Percentiles rank a stretch among this genome's conserved stretches.
These are phyloP conservation scores for Eucera pruinosa DNA, from an alignment of 2,888 invertebrate genomes.

Conservation along the genomic window DNA sequence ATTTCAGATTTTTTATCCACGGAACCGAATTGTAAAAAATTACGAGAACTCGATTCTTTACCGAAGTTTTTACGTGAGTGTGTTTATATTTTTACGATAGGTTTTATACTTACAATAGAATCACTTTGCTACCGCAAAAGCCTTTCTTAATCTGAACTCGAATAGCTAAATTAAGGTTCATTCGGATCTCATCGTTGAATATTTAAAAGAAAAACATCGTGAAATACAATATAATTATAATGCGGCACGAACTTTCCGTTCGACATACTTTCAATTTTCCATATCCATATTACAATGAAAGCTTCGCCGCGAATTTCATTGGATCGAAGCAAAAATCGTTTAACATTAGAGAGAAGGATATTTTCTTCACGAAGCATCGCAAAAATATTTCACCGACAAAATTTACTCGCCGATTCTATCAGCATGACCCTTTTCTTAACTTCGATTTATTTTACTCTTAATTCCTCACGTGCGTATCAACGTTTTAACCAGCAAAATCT, in stretches of 20 bases:
- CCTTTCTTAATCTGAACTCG: no score
- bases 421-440: neutral
- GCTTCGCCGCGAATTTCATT: conserved; percentile 1
- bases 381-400: neutral
- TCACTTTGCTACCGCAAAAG: no score
- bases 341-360: neutral
- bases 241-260: neutral
- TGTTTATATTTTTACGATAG: no score
- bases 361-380: neutral
- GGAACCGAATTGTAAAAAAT: no score
- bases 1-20: no score
- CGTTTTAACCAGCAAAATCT: neutral
- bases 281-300: neutral
- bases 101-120: no score
- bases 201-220: no score
- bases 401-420: conserved; percentile 6
- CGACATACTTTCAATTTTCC: conserved; percentile 3
- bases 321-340: neutral
- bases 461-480: neutral
- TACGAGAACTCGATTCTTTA: no score
- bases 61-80: no score
- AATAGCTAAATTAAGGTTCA: no score
- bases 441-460: neutral
- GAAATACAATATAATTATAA: no score
- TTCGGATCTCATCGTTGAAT: no score